Evolutionary conservation across 2,888 invertebrate genomes (phyloP), one percentile per base, ranked within the genome.

Genomic region (Campoplex nolae): DNA sequence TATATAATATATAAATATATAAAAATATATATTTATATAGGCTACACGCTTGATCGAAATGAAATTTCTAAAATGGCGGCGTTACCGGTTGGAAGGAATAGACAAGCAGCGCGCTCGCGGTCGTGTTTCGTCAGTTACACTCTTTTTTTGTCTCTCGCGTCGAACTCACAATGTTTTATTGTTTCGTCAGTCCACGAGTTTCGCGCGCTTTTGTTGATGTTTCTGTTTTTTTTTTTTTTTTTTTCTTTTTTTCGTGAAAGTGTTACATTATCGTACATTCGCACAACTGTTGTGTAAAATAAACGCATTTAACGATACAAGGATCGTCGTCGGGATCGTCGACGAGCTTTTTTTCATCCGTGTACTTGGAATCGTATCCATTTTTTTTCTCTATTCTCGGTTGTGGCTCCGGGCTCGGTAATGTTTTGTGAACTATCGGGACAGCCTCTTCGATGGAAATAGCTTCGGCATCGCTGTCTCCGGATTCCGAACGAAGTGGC

Each of bases 241-340:
- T 23, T 1, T 58, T 58, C 9, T 23, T 7, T 7, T 51, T 18
- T 68, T 42, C n/a, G 23, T 11, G 38, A 23, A 38, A 42, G 38
- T 67, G 74, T 82, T 67, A 87, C 75, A 93, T 85, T 90, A 95
- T 94, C 83, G 95, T 95, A 93, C 96, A 96, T 90, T 96, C 96
- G 94, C 96, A 96, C 91, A 96, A 96, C 92, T 96, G 96, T 90
- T 96, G 94, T 2, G 96, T 95, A 89, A 96, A 96, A 90, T 96
- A 96, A 28, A 96, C 94, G 90, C 96, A 96, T 91, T 96, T 95
- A 18, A 96, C 95, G 80, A 95, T 95, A 90, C 96, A 96, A 75
- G 95, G 95, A 87, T 96, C 96, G 28, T 96, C 96, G 85, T 96
- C 95, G 4, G 93, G 93, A 92, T 76, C 95, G 93, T 95, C 95